Evolutionary conservation across 2,113 vertebrate genomes (phyloP).

Genomic region (Polyodon spathula): DNA sequence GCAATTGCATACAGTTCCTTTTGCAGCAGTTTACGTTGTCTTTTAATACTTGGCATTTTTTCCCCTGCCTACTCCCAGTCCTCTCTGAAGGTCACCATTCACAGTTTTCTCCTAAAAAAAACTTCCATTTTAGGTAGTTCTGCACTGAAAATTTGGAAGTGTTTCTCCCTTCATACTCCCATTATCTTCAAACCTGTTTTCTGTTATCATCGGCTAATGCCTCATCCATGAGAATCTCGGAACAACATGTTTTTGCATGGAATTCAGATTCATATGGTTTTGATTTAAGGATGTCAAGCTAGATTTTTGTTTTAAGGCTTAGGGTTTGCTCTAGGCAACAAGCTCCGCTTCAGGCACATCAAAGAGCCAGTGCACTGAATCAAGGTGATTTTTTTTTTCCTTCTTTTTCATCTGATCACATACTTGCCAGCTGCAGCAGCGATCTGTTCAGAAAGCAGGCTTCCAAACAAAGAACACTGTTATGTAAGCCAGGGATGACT

Average conservation of each 20-base stretch:
- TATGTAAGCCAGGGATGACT: not conserved
- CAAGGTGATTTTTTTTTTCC: constrained; percentile 78
- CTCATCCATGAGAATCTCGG: constrained; percentile 76
- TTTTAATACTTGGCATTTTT: constrained; percentile 60
- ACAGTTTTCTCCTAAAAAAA: constrained; percentile 67
- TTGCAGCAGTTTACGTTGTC: constrained; percentile 38
- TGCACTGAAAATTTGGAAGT: constrained; percentile 63
- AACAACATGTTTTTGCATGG: constrained; percentile 65
- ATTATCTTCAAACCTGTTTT: constrained; percentile 88
- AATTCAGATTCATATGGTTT: constrained; percentile 95
- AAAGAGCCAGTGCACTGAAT: constrained; percentile 89
- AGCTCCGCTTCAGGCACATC: constrained; percentile 82
- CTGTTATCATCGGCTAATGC: constrained; percentile 94
- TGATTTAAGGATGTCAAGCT: constrained; percentile 93
- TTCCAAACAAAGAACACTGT: constrained; percentile 34
- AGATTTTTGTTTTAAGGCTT: constrained; percentile 59
- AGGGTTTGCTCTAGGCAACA: constrained; percentile 78
- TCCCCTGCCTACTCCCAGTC: constrained; percentile 54
- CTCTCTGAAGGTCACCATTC: constrained; percentile 71
- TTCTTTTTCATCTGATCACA: constrained; percentile 38
- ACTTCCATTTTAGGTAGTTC: constrained; percentile 89
- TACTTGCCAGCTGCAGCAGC: constrained; percentile 71
- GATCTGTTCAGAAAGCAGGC: constrained; percentile 66
- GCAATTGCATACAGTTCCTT: too few species aligned
- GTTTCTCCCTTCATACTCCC: constrained; percentile 60